Evolutionary conservation across 2,113 vertebrate genomes (phyloP).

Genomic region (Grallaria varia): DNA sequence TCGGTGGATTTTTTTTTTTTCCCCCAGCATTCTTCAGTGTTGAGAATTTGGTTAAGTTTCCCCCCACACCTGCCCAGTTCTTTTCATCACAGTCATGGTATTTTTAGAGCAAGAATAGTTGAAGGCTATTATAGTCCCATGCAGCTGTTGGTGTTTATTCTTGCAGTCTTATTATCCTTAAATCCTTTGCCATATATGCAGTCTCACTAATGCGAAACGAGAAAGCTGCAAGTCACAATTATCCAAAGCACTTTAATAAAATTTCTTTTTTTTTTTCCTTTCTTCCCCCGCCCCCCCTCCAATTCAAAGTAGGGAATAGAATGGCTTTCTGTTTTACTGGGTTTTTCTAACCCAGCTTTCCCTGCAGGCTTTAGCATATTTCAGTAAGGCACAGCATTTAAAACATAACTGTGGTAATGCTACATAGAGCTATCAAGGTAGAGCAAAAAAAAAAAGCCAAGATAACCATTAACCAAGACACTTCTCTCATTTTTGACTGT

Average conservation of each 20-base stretch:
- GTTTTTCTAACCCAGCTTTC: not conserved
- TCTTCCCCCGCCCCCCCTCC: fast-evolving
- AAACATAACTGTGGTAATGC: not conserved
- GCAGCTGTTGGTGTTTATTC: not conserved
- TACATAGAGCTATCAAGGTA: not conserved
- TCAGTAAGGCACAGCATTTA: not conserved
- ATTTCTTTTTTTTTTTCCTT: fast-evolving
- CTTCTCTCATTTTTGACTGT: not conserved
- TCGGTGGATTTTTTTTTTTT: not conserved
- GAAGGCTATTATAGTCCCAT: not conserved
- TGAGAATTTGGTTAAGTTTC: not conserved
- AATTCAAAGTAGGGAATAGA: not conserved
- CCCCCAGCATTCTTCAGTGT: not conserved
- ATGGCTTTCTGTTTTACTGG: not conserved
- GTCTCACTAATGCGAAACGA: not conserved
- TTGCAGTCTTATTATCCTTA: not conserved
- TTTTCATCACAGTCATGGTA: not conserved
- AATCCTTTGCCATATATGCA: not conserved
- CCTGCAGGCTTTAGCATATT: not conserved
- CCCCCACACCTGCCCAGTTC: not conserved
- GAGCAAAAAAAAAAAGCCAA: not conserved
- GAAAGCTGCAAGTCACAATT: not conserved
- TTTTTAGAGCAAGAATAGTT: not conserved
- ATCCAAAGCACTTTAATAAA: not conserved
- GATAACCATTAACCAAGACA: not conserved